A percentile compares a stretch with the other conserved stretches of the same genome.
Evolutionary conservation across 2,113 vertebrate species (phyloP).

Genomic region (Sisor rabdophorus): DNA sequence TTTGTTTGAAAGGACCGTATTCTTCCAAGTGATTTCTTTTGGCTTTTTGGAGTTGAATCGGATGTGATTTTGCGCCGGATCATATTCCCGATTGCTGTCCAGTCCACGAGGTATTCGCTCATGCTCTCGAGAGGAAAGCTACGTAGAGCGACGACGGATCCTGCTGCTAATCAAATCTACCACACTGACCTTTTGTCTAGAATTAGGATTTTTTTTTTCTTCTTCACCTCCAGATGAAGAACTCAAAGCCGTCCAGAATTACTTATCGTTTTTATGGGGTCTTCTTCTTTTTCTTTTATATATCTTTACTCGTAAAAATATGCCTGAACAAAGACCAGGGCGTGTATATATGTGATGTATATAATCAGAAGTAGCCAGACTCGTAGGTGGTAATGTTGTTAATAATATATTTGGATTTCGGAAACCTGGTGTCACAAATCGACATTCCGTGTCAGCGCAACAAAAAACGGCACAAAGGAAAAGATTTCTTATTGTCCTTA

Average conservation of each 20-base stretch:
- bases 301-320: background rate
- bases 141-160: background rate
- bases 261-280: background rate
- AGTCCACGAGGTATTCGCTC: background rate
- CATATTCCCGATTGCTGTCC: background rate
- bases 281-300: background rate
- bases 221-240: background rate
- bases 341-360: background rate
- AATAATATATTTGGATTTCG: constrained; percentile 8
- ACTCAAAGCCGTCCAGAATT: background rate
- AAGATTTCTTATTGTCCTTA: constrained; percentile 33
- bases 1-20: background rate
- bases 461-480: background rate
- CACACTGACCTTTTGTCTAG: background rate
- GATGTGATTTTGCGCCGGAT: background rate
- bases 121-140: background rate
- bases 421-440: background rate
- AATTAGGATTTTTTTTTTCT: background rate
- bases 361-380: constrained; percentile 2
- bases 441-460: constrained; percentile 30
- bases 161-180: background rate
- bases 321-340: background rate
- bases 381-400: background rate
- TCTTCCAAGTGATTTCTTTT: background rate
- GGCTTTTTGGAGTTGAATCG: background rate